Evolutionary conservation across 2,113 vertebrate species (phyloP).

Genomic region (Protobothrops mucrosquamatus): DNA sequence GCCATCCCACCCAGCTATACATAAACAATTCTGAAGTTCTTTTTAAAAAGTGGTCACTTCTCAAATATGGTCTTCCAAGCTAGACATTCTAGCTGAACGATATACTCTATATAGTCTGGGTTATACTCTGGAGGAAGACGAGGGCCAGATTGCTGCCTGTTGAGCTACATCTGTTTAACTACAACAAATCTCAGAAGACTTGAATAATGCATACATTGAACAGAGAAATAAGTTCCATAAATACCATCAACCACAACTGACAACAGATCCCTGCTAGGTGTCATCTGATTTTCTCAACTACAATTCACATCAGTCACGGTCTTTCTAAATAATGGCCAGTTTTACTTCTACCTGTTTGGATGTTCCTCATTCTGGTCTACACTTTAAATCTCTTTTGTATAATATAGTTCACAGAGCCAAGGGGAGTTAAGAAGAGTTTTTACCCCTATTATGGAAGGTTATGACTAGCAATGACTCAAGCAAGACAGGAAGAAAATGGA

Average conservation of each 20-base stretch:
- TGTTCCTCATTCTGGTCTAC: neutral
- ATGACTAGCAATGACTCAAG: neutral
- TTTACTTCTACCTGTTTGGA: neutral
- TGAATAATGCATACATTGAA: neutral
- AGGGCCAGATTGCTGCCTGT: neutral
- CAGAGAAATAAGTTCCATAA: neutral
- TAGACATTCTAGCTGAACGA: neutral
- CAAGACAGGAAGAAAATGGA: too few species aligned
- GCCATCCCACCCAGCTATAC: neutral
- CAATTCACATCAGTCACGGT: neutral
- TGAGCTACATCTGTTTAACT: neutral
- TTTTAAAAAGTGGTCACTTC: neutral
- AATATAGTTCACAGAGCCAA: neutral
- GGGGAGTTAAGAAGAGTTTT: neutral
- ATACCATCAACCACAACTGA: neutral
- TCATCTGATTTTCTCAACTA: neutral
- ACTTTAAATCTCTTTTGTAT: neutral
- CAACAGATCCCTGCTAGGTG: neutral
- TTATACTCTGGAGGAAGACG: neutral
- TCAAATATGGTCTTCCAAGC: neutral
- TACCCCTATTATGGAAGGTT: neutral
- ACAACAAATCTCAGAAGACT: neutral
- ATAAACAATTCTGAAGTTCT: neutral
- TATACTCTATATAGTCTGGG: neutral
- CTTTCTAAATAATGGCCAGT: neutral